A percentile compares a stretch with the other conserved stretches of the same genome.
Conservation (phyloP, 2,888 invertebrate genomes). For the Celastrina argiolus region DNA sequence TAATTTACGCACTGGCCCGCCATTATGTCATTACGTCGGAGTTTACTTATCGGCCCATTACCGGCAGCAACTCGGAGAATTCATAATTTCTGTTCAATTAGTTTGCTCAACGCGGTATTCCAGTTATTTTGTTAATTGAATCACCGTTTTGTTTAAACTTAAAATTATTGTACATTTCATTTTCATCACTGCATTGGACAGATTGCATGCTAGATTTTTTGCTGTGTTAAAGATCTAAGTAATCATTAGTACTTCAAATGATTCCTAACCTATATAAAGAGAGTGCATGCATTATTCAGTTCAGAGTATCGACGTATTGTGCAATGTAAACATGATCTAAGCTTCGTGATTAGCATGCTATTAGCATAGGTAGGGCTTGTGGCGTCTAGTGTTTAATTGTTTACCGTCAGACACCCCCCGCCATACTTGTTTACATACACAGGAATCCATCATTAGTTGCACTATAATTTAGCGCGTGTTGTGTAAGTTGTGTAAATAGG, state of each 20-base stretch:
- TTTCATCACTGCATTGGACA: too few relatives aligned
- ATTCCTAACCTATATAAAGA: background rate
- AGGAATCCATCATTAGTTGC: background rate
- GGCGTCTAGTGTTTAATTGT: background rate
- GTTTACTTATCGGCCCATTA: conserved; percentile 35
- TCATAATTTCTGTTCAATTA: conserved; percentile 10
- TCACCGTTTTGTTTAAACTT: background rate
- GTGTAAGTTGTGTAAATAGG: too few relatives aligned
- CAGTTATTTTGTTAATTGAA: background rate
- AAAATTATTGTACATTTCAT: too few relatives aligned
- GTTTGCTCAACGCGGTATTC: background rate
- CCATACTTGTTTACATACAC: background rate
- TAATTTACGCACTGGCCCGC: conserved; percentile 34
- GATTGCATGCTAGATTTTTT: too few relatives aligned
- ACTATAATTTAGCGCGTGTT: background rate
- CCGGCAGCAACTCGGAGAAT: conserved; percentile 24
- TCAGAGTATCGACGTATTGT: conserved; percentile 20
- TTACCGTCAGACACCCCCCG: background rate
- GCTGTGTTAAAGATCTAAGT: too few relatives aligned
- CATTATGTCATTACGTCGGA: conserved; percentile 35
- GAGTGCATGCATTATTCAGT: conserved; percentile 23
- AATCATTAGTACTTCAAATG: background rate
- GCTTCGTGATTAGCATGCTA: conserved; percentile 31
- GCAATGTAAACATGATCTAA: conserved; percentile 31
- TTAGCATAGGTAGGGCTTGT: conserved; percentile 29